Evolutionary conservation across 2,888 invertebrate genomes (phyloP), one percentile per base, ranked within the genome.

Genomic region (Argyresthia goedartella): DNA sequence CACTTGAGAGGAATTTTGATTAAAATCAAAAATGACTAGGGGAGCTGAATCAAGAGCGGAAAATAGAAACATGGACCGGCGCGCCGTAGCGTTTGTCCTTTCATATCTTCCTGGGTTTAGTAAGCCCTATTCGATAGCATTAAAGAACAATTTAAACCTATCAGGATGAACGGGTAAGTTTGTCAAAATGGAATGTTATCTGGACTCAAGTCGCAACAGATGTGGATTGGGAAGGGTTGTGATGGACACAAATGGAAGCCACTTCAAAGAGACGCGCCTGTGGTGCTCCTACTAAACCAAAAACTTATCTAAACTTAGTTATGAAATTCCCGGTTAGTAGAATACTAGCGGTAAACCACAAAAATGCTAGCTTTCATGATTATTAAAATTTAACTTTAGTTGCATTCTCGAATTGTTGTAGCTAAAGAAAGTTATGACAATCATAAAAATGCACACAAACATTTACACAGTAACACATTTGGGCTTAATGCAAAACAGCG

Each of bases 221-320:
- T 69, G 69, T 61, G 60, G 61, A 60, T 62, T 36, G 16, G 61
- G 68, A 80, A 77, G 82, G 81, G 81, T 81, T 81, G 71, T 66
- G 66, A 73, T 67, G 69, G 69, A 72, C 73, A 74, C 70, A 74
- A 73, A 78, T 78, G 73, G 69, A 74, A 73, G 68, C 81, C 82
- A 81, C 84, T 84, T 84, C 81, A 84, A 81, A 80, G 72, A 64
- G 69, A 9, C 25, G 51, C 48, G 54, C 36, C 66, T 64, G 57
- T 65, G 66, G 67, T 68, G 66, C 69, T 67, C 63, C 70, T 72
- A 69, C 74, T 74, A 76, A 73, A 79, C 79, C 73, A 76, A 80
- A 80, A 76, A 77, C 73, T 77, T 35, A 48, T 46, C 9, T 10
- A 14, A 48, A 48, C 15, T 44, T 15, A 48, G 48, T 48, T 48